Evolutionary conservation across 2,113 vertebrate genomes (phyloP), one percentile per base, ranked within the genome.

Genomic region (Neomonachus schauinslandi): DNA sequence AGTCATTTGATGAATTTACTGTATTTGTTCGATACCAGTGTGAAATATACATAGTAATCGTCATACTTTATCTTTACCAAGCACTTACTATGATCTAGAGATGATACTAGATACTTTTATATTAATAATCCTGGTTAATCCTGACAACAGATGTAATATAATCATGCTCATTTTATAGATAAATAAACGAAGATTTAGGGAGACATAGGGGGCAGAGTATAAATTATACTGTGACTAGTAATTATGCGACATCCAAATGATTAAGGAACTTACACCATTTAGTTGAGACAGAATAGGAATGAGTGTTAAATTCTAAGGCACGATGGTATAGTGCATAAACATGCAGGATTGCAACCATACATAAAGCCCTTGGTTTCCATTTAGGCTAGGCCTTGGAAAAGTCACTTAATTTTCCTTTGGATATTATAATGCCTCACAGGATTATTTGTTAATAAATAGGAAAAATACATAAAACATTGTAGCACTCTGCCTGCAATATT

Each of bases 311-410:
- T 53, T 77, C 69, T 39, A 65, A 53, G 26, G 26, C 26, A 8
- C 0, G 2, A 5, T 65, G 7, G 18, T 22, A 10, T 28, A 39
- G 33, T 10, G 1, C 7, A 4, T 42, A 31, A 82, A 13, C 61
- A 53, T 0, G 9, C 51, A 36, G 12, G 74, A 28, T 18, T n/a
- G 15, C 11, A 55, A 3, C n/a, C 36, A 46, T 15, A 11, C 21
- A 49, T 11, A 13, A 9, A 53, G 12, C 51, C 6, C 49, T 51
- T n/a, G 5, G 31, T 63, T 85, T 61, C 55, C 24, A 13, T 59
- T 49, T 59, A 39, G 12, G 24, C 11, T 24, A 39, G 12, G 46
- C 1, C 8, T 79, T 77, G 9, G 82, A 42, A 72, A 65, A 9
- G 19, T 67, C 57, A n/a, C n/a, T 42, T 63, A 31, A 36, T 76